phyloP scores from a whole-genome alignment of 2,888 invertebrate species.

The Sphaeridia pumilis region DNA sequence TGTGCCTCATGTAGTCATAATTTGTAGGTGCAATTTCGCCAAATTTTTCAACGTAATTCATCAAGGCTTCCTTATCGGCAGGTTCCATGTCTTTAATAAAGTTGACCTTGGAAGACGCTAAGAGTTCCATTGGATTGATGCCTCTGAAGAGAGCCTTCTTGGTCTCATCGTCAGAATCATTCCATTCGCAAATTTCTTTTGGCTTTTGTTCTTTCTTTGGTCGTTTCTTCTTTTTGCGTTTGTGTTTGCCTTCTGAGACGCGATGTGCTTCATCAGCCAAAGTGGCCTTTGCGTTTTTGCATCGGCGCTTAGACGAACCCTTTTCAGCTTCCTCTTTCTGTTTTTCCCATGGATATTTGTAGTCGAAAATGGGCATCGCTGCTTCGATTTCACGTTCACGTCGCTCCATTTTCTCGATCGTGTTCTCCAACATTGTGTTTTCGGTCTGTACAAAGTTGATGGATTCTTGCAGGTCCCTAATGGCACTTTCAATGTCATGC shows the following conservation, averaged over 20 bases:
- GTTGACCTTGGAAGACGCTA: constrained; percentile 6
- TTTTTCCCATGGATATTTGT: constrained; percentile 15
- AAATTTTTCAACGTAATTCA: not conserved
- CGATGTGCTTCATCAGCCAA: not conserved
- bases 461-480: not conserved
- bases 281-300: not conserved
- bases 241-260: not conserved
- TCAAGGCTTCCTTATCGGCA: constrained; percentile 4
- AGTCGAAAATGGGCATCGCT: constrained; percentile 15
- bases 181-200: constrained; percentile 11
- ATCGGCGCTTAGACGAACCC: not conserved
- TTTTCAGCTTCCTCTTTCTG: constrained; percentile 5
- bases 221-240: constrained; percentile 3
- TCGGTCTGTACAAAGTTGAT: constrained; percentile 11
- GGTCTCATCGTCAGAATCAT: not conserved
- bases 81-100: constrained; percentile 9
- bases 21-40: constrained; percentile 14
- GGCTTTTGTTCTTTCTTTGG: constrained; percentile 5
- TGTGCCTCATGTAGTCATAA: constrained; percentile 16
- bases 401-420: constrained; percentile 15
- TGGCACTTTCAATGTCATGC: constrained; percentile 1
- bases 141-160: not conserved
- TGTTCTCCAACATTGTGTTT: constrained; percentile 12
- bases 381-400: constrained; percentile 16
- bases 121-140: constrained; percentile 5